Base-by-base conservation (phyloP, 2,797 vertebrate genomes). In the Xyrichtys novacula region DNA sequence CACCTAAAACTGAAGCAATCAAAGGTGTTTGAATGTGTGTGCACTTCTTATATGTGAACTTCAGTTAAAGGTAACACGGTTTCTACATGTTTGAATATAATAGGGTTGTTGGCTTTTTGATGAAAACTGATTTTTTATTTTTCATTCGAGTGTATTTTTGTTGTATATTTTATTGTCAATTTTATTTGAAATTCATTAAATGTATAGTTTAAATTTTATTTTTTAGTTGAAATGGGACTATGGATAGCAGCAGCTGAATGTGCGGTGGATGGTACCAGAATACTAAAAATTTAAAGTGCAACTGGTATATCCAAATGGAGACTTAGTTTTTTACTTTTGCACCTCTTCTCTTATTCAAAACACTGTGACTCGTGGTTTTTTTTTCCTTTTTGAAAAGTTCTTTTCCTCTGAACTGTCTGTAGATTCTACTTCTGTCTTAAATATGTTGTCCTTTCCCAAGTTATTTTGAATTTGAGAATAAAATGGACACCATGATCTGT, bases 1-100 rank as follows among this genome's bases (percentile, higher is more conserved):
- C 54, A 34, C 64, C 46, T 61, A 55, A 61, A 64, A 36, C 68
- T 58, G 69, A 66, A 63, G 65, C 38, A 40, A 69, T 38, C 31
- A 58, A 6, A 70, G 22, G 29, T 63, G 46, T 79, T 76, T 81
- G 72, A 84, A 87, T 76, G 68, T 86, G 49, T 32, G 25, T 66
- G 78, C 81, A 89, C 83, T 84, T 88, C 83, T 47, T 49, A 62
- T 71, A 20, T 52, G 53, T 64, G 46, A 49, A 81, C 22, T 1
- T n/a, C 1, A 38, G 42, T 49, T 40, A 23, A 32, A 49, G 28
- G 28, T 23, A 19, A 42, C 28, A 10, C 16, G 44, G 50, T 42
- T 19, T 68, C 50, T 72, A 16, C 23, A 26, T 28, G 48, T 63
- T 42, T 38, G 48, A 71, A 40, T 3, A 1, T 59, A 39, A 20